phyloP scores from a whole-genome alignment of 1,140 invertebrate genomes.

The Brachystomella parvula region DNA sequence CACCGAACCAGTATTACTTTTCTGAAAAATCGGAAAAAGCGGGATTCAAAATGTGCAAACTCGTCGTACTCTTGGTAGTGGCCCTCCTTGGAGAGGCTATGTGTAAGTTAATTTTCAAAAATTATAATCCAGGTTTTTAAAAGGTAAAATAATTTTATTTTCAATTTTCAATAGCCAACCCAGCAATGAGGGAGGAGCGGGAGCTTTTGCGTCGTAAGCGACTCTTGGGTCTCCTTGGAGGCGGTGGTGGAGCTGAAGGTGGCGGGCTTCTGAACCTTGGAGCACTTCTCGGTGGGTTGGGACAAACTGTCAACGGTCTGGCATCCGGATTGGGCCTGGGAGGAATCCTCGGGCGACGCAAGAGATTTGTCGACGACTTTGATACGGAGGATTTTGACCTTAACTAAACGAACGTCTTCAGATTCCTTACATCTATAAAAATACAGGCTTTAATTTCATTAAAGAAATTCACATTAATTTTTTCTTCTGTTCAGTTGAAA shows the following conservation, averaged over 20 bases:
- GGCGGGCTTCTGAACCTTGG: neutral
- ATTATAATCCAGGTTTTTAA: neutral
- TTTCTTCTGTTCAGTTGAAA: no score
- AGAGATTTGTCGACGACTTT: neutral
- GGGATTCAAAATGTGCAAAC: neutral
- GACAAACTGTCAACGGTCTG: neutral
- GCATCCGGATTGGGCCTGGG: neutral
- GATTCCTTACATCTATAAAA: no score
- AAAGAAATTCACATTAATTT: no score
- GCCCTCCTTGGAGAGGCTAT: neutral
- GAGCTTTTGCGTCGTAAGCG: neutral
- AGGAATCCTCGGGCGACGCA: neutral
- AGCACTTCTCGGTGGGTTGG: neutral
- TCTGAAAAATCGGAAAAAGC: neutral
- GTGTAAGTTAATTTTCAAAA: neutral
- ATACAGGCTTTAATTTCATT: no score
- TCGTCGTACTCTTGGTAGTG: neutral
- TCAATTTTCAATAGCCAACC: neutral
- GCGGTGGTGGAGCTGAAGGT: neutral
- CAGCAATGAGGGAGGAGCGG: neutral
- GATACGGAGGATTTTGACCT: no score
- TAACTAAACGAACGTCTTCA: no score
- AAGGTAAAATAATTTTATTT: neutral
- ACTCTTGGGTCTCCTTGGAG: neutral
- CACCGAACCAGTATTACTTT: no score